Evolutionary conservation across 2,113 vertebrate genomes (phyloP).

Genomic region (Protobothrops mucrosquamatus): DNA sequence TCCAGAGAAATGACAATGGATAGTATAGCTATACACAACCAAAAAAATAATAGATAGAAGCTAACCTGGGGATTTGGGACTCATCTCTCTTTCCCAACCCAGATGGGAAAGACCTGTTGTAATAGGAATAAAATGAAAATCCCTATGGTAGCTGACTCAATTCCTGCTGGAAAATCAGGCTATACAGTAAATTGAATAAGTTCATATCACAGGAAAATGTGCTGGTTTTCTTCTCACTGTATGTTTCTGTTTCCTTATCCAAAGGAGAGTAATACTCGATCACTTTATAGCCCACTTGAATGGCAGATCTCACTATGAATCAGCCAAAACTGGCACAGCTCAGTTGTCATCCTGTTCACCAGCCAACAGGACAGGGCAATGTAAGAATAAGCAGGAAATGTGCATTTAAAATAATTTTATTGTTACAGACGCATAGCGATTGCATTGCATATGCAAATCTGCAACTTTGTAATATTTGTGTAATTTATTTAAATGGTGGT

Average conservation of each 20-base stretch:
- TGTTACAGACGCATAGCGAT: background rate
- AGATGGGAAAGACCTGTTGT: background rate
- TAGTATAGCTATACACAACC: background rate
- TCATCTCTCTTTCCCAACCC: background rate
- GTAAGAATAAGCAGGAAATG: background rate
- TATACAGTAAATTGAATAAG: background rate
- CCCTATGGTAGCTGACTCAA: background rate
- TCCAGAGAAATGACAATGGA: background rate
- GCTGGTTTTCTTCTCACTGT: background rate
- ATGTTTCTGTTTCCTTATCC: background rate
- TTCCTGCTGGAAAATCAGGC: background rate
- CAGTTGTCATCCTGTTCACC: background rate
- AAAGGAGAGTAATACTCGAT: background rate
- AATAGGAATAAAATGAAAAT: background rate
- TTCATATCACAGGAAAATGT: background rate
- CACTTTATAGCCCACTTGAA: background rate
- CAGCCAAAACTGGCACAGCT: background rate
- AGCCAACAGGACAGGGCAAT: background rate
- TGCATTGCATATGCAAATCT: background rate
- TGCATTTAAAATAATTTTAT: background rate
- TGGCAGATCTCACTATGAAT: background rate
- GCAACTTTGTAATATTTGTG: background rate
- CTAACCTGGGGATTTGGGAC: background rate
- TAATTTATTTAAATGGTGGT: background rate
- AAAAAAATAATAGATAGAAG: background rate